Conservation (phyloP, 2,113 vertebrate genomes). For the Elgaria multicarinata region DNA sequence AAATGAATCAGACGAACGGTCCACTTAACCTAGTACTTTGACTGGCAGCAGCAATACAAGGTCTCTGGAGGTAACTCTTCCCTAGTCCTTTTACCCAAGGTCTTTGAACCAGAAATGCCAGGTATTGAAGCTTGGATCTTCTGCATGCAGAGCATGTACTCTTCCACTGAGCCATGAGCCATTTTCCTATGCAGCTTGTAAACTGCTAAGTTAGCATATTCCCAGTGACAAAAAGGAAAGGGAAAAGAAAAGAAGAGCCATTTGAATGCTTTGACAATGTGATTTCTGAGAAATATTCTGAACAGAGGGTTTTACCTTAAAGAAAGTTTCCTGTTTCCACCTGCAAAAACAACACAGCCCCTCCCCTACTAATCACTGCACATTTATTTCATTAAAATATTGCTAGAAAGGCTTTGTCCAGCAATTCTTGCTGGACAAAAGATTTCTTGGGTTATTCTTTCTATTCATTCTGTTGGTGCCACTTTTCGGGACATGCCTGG, state of each 20-base stretch:
- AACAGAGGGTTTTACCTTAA: not conserved
- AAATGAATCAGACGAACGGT: not conserved
- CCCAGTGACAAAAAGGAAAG: not conserved
- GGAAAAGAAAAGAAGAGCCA: not conserved
- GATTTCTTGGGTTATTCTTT: not conserved
- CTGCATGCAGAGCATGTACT: not conserved
- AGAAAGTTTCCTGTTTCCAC: too few species aligned
- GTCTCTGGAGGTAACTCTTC: not conserved
- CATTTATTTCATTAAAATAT: not conserved
- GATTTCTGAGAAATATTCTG: not conserved
- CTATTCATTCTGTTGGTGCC: slow-evolving; percentile 29
- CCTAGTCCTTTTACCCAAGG: not conserved
- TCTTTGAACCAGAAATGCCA: not conserved
- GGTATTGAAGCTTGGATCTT: not conserved
- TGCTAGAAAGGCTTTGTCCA: not conserved
- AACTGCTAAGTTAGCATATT: not conserved
- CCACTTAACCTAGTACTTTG: not conserved
- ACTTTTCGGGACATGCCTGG: not conserved
- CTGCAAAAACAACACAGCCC: not conserved
- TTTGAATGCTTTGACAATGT: not conserved
- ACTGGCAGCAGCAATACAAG: not conserved
- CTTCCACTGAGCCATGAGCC: not conserved
- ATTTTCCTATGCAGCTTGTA: not conserved
- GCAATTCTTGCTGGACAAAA: not conserved
- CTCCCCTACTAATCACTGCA: not conserved